Conservation (phyloP, 2,888 invertebrate genomes). For the Drosophila picticornis region DNA sequence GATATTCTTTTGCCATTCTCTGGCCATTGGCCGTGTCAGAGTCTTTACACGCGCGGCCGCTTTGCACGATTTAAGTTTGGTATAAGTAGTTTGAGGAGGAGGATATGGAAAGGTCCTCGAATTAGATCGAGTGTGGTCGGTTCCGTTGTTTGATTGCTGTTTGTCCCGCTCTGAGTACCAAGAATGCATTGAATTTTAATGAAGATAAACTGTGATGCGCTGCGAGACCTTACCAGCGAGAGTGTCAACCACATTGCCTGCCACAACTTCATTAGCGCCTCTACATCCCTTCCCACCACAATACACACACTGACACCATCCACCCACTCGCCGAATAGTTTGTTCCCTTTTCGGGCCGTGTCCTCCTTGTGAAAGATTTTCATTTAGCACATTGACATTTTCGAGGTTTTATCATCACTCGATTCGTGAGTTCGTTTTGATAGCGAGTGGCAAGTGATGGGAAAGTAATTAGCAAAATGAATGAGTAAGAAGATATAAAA, state of each 20-base stretch:
- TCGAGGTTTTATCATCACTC: slow-evolving; percentile 40
- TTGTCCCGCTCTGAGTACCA: slow-evolving; percentile 39
- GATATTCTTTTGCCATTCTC: not conserved
- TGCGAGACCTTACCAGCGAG: slow-evolving; percentile 26
- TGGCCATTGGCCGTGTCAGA: slow-evolving; percentile 70
- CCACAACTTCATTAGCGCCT: slow-evolving; percentile 60
- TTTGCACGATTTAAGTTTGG: slow-evolving; percentile 65
- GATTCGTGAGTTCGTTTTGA: slow-evolving; percentile 12
- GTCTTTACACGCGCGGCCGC: slow-evolving; percentile 78
- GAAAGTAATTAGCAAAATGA: not conserved
- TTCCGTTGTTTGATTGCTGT: slow-evolving; percentile 45
- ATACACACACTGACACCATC: not conserved
- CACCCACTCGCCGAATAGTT: not conserved
- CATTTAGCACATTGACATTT: slow-evolving; percentile 52
- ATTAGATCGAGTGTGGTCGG: slow-evolving; percentile 33
- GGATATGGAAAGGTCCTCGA: not conserved
- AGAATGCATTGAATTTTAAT: slow-evolving; percentile 78
- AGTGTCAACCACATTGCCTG: slow-evolving; percentile 51
- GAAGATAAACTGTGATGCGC: slow-evolving; percentile 67
- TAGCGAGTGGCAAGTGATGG: slow-evolving; percentile 37
- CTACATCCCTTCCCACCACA: not conserved
- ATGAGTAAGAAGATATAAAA: not conserved
- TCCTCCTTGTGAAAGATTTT: slow-evolving; percentile 48
- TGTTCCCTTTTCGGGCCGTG: not conserved
- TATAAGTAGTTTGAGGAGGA: not conserved